phyloP scores from a whole-genome alignment of 2,797 vertebrate genomes.

The Myotis myotis region DNA sequence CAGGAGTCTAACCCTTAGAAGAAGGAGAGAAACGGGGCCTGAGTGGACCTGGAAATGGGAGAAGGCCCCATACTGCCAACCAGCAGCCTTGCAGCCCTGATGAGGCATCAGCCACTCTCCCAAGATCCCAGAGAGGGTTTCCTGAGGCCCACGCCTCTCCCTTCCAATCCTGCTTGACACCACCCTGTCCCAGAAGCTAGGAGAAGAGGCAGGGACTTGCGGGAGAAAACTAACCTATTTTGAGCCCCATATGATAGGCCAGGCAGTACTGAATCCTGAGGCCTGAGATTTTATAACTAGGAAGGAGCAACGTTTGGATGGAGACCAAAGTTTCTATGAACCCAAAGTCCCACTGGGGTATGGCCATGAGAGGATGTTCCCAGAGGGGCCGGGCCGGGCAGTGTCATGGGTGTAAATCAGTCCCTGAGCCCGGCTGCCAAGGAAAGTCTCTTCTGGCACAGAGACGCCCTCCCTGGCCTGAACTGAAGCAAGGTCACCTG shows the following conservation, averaged over 20 bases:
- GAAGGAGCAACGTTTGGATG: background rate
- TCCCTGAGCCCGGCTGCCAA: fast-evolving
- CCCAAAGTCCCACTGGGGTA: background rate
- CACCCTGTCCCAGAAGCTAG: background rate
- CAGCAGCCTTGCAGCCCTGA: background rate
- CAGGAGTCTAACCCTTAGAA: background rate
- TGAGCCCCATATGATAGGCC: background rate
- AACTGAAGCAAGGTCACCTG: background rate
- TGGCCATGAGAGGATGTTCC: background rate
- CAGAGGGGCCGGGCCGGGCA: fast-evolving
- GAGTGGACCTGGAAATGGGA: background rate
- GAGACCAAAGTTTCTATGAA: background rate
- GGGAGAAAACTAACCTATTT: background rate
- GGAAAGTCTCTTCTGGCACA: background rate
- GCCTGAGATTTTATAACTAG: background rate
- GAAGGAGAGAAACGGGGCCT: background rate
- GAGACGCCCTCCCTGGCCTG: background rate
- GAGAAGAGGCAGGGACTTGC: background rate
- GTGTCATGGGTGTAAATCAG: fast-evolving
- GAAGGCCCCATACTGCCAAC: background rate
- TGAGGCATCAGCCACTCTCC: background rate
- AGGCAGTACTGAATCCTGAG: background rate
- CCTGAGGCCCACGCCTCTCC: background rate
- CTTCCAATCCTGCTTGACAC: background rate
- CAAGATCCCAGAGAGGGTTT: background rate